Evolutionary conservation across 2,888 invertebrate species (phyloP), one percentile per base, ranked within the genome.

Genomic region (Allacma fusca): DNA sequence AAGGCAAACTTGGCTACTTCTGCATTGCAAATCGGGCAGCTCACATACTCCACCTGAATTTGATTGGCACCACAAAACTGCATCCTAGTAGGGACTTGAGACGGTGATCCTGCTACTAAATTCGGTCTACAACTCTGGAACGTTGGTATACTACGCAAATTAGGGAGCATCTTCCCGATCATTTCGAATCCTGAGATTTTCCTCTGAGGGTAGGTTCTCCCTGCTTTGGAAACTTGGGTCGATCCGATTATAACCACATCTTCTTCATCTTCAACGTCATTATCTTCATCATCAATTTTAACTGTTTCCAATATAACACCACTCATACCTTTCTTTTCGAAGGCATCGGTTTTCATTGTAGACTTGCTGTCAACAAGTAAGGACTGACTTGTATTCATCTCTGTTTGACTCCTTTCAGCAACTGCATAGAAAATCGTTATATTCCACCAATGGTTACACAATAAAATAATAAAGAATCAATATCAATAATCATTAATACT

Each of bases 261-360:
- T 9, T 69, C 69, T 23, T 69, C 69, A 9, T 69, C 69, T 40
- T 69, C 69, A 67, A 29, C 26, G n/a, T 23, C 28, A 1, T 67
- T 24, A 28, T 29, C 67, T n/a, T n/a, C n/a, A 13, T 67, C 67
- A 12, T 43, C 69, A 13, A 69, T 43, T 69, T 69, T 43, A 43
- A 69, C 69, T 44, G 28, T 43, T 24, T 16, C 24, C 69, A 44
- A 26, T 7, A 43, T 24, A 62, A 62, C 16, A 16, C 50, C 50
- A 19, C n/a, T 50, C n/a, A 16, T 34, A 34, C 5, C 4, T 34
- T 21, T 57, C 21, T 57, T 57, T 4, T 19, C 57, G 7, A 57
- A 4, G 19, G 5, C 57, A 16, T 21, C 34, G 4, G 34, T 7
- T 34, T 34, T 34, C 34, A 34, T 34, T 4, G 9, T 7, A 34